A percentile compares a stretch with the other conserved stretches of the same genome.
phyloP scores from a whole-genome alignment of 2,113 vertebrate genomes.

The Elaphurus davidianus region DNA sequence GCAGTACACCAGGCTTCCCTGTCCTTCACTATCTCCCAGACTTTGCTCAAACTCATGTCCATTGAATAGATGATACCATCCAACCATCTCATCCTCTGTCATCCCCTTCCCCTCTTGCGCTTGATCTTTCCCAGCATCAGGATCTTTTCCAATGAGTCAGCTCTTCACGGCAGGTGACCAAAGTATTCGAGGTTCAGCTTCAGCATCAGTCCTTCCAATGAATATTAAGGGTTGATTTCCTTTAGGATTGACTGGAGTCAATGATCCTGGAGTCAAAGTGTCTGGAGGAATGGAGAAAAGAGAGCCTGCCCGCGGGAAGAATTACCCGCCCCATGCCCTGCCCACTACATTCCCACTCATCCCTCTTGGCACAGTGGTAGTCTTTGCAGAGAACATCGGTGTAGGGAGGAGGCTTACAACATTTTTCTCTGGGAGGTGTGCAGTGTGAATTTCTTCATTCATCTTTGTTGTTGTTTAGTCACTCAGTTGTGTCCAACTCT shows the following conservation, averaged over 20 bases:
- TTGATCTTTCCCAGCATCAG: neutral
- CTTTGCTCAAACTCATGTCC: neutral
- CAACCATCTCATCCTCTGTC: neutral
- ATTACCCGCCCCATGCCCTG: too few relatives aligned
- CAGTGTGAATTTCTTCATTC: neutral
- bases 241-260: neutral
- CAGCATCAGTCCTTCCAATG: neutral
- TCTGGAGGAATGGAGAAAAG: neutral
- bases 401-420: neutral
- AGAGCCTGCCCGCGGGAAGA: neutral
- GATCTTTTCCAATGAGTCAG: neutral
- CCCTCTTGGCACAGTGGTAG: neutral
- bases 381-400: neutral
- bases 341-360: too few relatives aligned
- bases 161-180: neutral
- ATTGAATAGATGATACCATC: neutral
- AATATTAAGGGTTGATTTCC: neutral
- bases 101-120: neutral
- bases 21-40: neutral
- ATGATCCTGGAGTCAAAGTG: neutral
- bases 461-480: neutral
- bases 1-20: neutral
- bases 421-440: neutral
- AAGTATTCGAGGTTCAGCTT: neutral
- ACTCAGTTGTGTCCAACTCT: neutral